Evolutionary conservation across 2,113 vertebrate species (phyloP).

Genomic region (Xiphias gladius): DNA sequence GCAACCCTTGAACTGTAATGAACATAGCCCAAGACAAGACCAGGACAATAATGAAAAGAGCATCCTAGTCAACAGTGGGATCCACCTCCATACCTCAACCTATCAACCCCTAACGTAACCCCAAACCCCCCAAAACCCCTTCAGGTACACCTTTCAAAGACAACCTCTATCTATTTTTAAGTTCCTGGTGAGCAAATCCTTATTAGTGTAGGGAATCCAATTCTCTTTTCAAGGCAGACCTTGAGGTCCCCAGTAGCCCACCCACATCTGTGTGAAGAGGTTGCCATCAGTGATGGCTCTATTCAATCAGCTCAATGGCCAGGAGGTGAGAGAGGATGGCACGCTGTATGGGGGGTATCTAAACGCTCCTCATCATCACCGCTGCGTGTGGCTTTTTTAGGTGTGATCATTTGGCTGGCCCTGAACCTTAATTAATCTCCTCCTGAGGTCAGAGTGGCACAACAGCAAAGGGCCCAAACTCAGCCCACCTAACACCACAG

Average conservation of each 20-base stretch:
- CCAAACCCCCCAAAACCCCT: constrained; percentile 30
- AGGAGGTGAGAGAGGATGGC: constrained; percentile 35
- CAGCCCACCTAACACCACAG: constrained; percentile 34
- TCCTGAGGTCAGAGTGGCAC: constrained; percentile 49
- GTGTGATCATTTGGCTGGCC: constrained; percentile 40
- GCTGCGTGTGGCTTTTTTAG: constrained; percentile 29
- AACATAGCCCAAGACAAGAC: constrained; percentile 54
- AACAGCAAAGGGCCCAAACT: constrained; percentile 45
- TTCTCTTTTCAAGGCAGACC: constrained; percentile 59
- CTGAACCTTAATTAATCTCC: constrained; percentile 66
- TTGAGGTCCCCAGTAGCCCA: constrained; percentile 58
- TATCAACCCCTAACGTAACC: constrained; percentile 56
- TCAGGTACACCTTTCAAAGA: constrained; percentile 57
- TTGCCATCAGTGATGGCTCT: constrained; percentile 59
- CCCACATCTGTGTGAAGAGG: constrained; percentile 65
- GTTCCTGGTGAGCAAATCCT: constrained; percentile 62
- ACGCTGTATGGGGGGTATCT: constrained; percentile 7
- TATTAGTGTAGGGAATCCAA: constrained; percentile 69
- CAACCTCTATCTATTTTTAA: constrained; percentile 60
- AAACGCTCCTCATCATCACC: constrained; percentile 61
- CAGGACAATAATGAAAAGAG: constrained; percentile 62
- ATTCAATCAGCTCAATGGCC: constrained; percentile 60
- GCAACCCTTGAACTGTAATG: constrained; percentile 70
- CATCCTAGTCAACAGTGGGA: constrained; percentile 49
- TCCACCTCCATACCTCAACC: constrained; percentile 56